Evolutionary conservation across 2,113 vertebrate species (phyloP).

Genomic region (Passer domesticus): DNA sequence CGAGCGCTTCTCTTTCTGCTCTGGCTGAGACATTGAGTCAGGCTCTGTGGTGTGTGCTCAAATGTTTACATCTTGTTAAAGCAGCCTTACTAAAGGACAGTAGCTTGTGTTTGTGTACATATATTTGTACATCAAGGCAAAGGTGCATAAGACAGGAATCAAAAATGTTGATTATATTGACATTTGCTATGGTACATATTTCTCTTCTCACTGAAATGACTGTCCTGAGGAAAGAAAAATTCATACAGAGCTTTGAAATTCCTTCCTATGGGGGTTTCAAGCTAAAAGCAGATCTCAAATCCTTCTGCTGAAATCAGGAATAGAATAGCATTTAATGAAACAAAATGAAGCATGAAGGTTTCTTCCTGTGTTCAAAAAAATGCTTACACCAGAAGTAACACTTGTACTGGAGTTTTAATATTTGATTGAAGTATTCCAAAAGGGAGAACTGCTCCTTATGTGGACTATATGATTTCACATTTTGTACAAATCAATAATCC

Average conservation of each 20-base stretch:
- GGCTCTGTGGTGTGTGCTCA: background rate
- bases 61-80: background rate
- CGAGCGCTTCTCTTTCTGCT: background rate
- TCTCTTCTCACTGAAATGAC: background rate
- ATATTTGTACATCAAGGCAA: background rate
- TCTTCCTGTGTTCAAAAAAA: background rate
- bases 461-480: background rate
- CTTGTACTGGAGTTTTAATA: background rate
- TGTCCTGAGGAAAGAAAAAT: background rate
- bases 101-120: background rate
- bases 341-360: background rate
- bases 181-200: background rate
- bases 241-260: background rate
- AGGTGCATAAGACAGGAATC: background rate
- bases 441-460: background rate
- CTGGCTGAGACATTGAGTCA: background rate
- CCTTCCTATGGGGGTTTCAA: background rate
- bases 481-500: background rate
- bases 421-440: background rate
- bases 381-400: background rate
- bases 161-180: background rate
- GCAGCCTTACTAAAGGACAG: background rate
- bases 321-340: conserved; percentile 1
- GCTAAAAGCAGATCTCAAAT: background rate
- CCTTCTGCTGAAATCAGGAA: conserved; percentile 35